Base-by-base conservation (phyloP, 2,113 vertebrate genomes). In the Nycticryphes semicollaris region DNA sequence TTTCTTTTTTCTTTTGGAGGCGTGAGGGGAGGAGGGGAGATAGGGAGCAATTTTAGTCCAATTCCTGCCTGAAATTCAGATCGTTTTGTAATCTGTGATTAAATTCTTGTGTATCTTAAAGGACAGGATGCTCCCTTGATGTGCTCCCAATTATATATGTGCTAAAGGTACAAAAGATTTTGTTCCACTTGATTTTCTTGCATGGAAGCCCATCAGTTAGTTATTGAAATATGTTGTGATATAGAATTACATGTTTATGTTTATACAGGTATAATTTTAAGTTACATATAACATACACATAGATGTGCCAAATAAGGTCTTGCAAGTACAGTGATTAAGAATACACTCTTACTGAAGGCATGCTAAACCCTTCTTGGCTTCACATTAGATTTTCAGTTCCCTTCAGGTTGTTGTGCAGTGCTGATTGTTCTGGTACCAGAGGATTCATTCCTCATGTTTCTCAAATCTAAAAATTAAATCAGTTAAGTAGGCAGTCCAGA, bases 21-120 rank as follows among this genome's bases (percentile, higher is more conserved):
- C 25, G 51, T 14, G 25, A 28, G 2, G 0, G 11, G 5, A 64
- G 24, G 25, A 28, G 2, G 0, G 11, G 5, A 64, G 24, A 66
- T 31, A 33, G 14, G 4, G 10, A 48, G 8, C 10, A 72, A 37
- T 50, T 79, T 59, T 31, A 67, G n/a, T 72, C 22, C 3, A 82
- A 5, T 54, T 91, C 4, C 7, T 82, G 7, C 20, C 16, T 93
- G 41, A 74, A 81, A 84, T 91, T 69, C 41, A 35, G 57, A 56
- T 24, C 8, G 8, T 39, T 82, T 76, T 56, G 27, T 81, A 41
- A 70, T 84, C 56, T 59, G 0, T 67, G 47, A 57, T 82, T 37
- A 85, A 63, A 79, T 64, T 84, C 4, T 43, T 1, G 2, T 1
- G 0, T 56, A 7, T 72, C 25, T 72, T 80, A 79, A 60, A 50